phyloP scores from a whole-genome alignment of 2,888 invertebrate species.

The Tiliacea aurago region DNA sequence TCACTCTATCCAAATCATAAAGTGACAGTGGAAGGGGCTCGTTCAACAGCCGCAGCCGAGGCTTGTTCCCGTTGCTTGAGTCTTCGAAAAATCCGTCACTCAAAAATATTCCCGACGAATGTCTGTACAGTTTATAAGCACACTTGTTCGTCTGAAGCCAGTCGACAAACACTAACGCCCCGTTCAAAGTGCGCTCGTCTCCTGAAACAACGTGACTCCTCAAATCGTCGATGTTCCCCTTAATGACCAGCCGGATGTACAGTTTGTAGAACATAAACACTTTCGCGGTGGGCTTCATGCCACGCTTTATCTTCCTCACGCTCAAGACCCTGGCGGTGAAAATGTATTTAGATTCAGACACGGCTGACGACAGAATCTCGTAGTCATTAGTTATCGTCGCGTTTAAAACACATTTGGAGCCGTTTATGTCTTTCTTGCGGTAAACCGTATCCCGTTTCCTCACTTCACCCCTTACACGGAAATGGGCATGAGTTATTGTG shows the following conservation, averaged over 20 bases:
- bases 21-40: constrained; percentile 88
- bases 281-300: constrained; percentile 80
- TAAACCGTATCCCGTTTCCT: constrained; percentile 84
- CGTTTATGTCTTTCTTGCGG: constrained; percentile 87
- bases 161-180: constrained; percentile 86
- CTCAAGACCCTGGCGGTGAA: constrained; percentile 88
- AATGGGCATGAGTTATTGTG: constrained; percentile 81
- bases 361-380: constrained; percentile 89
- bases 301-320: constrained; percentile 88
- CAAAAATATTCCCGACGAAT: constrained; percentile 88
- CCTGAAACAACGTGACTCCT: constrained; percentile 84
- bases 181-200: constrained; percentile 84
- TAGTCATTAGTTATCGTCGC: constrained; percentile 90
- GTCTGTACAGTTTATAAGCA: constrained; percentile 87
- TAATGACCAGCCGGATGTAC: constrained; percentile 86
- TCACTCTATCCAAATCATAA: constrained; percentile 89
- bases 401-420: constrained; percentile 88
- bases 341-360: constrained; percentile 89
- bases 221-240: constrained; percentile 85
- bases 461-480: constrained; percentile 82
- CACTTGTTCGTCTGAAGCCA: constrained; percentile 88
- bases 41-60: constrained; percentile 85
- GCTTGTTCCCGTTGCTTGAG: constrained; percentile 77
- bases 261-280: constrained; percentile 87
- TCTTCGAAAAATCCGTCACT: constrained; percentile 85